Evolutionary conservation across 1,140 invertebrate genomes (phyloP), one percentile per base, ranked within the genome.

Genomic region (Drosophila bipectinata): DNA sequence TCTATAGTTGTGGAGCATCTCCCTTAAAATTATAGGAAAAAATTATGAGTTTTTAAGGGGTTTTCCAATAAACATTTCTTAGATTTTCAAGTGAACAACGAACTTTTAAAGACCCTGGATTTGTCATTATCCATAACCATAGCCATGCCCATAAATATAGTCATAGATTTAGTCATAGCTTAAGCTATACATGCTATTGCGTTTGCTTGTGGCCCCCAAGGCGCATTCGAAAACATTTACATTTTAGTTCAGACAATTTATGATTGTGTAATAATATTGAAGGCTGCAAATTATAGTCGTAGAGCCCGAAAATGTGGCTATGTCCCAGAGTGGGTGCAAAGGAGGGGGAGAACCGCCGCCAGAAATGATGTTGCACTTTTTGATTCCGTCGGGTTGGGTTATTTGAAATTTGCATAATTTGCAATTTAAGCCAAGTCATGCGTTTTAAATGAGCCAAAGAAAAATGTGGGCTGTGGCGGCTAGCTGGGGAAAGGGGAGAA

Each of bases 301-400:
- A 44, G 44, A 66, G 59, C 58, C 47, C 53, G 32, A 77, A 80
- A 53, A 53, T 68, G 49, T 24, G 66, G 54, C 18, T 53, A 26
- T 14, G 24, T 26, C 44, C 21, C 14, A 69, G 56, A 41, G 34
- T 28, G 26, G 26, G 26, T 28, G 26, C 26, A 5, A 28, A 1
- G 26, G 26, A 28, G 26, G 6, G 6, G 10, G 34, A 34, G 34
- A 10, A 37, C 4, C 3, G 18, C 9, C 18, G 44, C 47, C 60
- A 56, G 54, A 67, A 78, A 77, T 81, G 79, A 81, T 83, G 55
- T 68, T 78, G 79, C 79, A 81, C 30, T 73, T 81, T 81, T 75
- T 45, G 59, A 48, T 72, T 71, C 53, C 34, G 58, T 41, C 44
- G 47, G 62, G 53, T 37, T 47, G 59, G 49, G 52, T 72, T 52